phyloP scores from a whole-genome alignment of 2,797 vertebrate species.

The Paedocypris micromegethes region DNA sequence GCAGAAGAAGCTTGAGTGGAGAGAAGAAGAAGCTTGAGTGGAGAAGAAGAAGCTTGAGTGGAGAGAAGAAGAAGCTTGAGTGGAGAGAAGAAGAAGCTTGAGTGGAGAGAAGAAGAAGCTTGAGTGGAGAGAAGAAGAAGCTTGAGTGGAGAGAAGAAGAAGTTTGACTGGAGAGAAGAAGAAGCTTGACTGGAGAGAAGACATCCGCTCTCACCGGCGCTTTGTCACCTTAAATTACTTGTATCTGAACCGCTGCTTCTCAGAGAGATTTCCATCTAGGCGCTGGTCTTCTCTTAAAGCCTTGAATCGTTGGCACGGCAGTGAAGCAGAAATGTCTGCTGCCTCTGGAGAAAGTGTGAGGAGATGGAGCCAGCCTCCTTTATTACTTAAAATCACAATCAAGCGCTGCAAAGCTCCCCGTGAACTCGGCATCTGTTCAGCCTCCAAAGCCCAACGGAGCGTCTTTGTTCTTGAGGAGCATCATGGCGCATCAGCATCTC shows the following conservation, averaged over 20 bases:
- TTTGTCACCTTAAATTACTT: conserved; percentile 10
- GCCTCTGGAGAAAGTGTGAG: conserved; percentile 18
- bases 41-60: too few species aligned
- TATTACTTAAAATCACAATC: conserved; percentile 36
- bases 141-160: too few species aligned
- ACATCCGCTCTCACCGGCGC: conserved; percentile 19
- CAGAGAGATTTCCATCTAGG: conserved; percentile 14
- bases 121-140: too few species aligned
- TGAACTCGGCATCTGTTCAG: conserved; percentile 47
- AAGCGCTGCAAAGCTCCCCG: conserved; percentile 41
- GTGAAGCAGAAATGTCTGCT: conserved; percentile 15
- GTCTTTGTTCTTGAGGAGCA: conserved; percentile 27
- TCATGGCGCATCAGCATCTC: conserved; percentile 39
- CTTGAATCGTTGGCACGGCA: conserved; percentile 24
- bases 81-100: too few species aligned
- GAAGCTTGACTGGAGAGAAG: too few species aligned
- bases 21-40: too few species aligned
- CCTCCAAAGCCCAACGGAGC: conserved; percentile 39
- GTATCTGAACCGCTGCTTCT: conserved; percentile 2
- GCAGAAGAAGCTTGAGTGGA: too few species aligned
- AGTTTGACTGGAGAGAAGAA: too few species aligned
- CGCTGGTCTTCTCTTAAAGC: too few species aligned
- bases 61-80: too few species aligned
- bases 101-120: too few species aligned
- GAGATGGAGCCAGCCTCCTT: conserved; percentile 40